Evolutionary conservation across 2,888 invertebrate genomes (phyloP).

Genomic region (Plebejus argus): DNA sequence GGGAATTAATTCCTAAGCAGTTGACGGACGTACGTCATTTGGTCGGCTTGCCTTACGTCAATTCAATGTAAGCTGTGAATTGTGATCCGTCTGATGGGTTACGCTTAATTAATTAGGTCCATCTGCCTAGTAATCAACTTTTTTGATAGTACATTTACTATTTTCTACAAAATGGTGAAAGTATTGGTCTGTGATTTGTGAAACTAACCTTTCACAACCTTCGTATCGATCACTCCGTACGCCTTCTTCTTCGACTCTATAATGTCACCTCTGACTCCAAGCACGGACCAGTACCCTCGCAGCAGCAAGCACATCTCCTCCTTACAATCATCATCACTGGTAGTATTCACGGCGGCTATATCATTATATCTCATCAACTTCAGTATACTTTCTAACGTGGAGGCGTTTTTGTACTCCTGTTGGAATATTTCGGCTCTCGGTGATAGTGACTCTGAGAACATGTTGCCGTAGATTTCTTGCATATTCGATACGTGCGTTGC

Average conservation of each 20-base stretch:
- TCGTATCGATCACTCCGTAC: constrained; percentile 81
- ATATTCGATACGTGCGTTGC: constrained; percentile 61
- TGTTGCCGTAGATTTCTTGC: constrained; percentile 59
- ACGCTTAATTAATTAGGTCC: too few species aligned
- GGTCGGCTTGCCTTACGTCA: too few species aligned
- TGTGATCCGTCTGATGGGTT: too few species aligned
- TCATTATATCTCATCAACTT: constrained; percentile 70
- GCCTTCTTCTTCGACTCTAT: constrained; percentile 53
- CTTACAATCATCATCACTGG: constrained; percentile 51
- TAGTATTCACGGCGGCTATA: constrained; percentile 56
- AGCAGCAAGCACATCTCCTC: constrained; percentile 56
- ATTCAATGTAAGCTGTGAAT: too few species aligned
- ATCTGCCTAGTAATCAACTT: too few species aligned
- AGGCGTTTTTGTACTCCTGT: constrained; percentile 64
- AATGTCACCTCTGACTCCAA: constrained; percentile 68
- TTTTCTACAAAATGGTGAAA: too few species aligned
- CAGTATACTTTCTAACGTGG: constrained; percentile 61
- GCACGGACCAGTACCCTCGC: constrained; percentile 58
- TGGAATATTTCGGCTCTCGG: constrained; percentile 65
- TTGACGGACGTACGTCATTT: too few species aligned
- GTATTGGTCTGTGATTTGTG: neutral
- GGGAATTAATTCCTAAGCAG: too few species aligned
- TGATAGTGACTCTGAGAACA: constrained; percentile 65
- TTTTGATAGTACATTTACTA: too few species aligned
- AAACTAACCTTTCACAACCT: constrained; percentile 71